These are phyloP conservation scores for Anolis apletophallus DNA, from an alignment of 2,797 vertebrate species.

Conservation along the genomic window DNA sequence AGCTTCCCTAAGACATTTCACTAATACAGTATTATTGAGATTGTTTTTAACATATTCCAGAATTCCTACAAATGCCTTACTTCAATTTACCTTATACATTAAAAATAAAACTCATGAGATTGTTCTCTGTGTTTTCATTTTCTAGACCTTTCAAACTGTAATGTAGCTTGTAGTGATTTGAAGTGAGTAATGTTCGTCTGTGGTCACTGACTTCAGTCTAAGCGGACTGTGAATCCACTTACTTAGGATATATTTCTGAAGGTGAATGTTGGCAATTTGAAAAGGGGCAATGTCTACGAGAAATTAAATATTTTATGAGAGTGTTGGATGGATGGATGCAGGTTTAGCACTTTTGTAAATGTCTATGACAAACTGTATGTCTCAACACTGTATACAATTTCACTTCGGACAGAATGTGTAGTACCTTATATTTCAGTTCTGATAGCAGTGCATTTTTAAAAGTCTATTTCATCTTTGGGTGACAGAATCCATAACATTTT, in stretches of 20 bases:
- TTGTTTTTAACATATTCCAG: neutral
- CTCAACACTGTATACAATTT: neutral
- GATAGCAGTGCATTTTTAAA: conserved; percentile 14
- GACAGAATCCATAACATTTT: neutral
- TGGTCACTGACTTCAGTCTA: too few species aligned
- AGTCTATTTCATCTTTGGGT: neutral
- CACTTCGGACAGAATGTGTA: neutral
- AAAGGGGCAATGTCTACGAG: neutral
- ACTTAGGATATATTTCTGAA: neutral
- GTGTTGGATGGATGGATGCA: too few species aligned
- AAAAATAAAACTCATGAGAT: neutral
- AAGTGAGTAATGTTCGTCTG: too few species aligned
- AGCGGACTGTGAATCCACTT: too few species aligned
- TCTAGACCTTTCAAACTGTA: neutral
- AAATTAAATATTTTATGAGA: neutral
- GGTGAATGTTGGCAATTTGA: neutral
- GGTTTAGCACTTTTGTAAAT: neutral
- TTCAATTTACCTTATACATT: neutral
- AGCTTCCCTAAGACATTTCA: neutral
- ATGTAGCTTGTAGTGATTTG: neutral
- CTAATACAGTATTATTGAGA: neutral
- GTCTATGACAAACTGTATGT: neutral
- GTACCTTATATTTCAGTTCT: neutral
- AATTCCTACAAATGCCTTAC: neutral
- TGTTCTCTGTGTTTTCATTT: neutral